Conservation (phyloP, 64 coral and sea anemone genomes). For the Montipora capricornis region DNA sequence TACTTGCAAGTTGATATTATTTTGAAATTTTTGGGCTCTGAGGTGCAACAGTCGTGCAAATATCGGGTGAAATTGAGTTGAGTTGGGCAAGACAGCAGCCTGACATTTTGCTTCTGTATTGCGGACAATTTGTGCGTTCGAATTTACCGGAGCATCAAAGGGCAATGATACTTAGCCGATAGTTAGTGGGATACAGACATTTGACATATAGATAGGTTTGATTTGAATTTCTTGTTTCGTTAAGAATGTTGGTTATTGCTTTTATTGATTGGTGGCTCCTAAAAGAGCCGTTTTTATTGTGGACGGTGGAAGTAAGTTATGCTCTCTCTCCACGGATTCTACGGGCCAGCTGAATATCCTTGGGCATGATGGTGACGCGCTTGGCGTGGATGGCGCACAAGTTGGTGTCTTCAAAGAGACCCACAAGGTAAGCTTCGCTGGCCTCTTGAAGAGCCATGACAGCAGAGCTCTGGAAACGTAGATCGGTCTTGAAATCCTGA, state of each 20-base stretch:
- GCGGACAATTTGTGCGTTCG: too few species aligned
- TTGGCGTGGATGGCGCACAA: constrained; percentile 99
- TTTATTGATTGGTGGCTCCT: constrained; percentile 36
- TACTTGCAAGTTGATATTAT: too few species aligned
- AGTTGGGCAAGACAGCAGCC: too few species aligned
- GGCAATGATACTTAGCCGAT: neutral
- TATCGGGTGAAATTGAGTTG: too few species aligned
- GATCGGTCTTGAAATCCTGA: constrained; percentile 94
- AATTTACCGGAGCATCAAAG: too few species aligned
- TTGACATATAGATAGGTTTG: too few species aligned
- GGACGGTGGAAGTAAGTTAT: neutral
- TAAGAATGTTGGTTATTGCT: neutral
- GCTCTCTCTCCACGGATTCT: constrained; percentile 83
- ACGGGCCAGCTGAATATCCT: constrained; percentile 89
- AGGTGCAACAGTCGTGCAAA: too few species aligned
- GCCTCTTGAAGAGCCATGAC: constrained; percentile 94
- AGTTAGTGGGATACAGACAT: too few species aligned
- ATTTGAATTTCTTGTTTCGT: too few species aligned
- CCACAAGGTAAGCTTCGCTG: constrained; percentile 91
- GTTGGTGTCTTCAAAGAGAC: constrained; percentile 98
- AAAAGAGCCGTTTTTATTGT: constrained; percentile 19
- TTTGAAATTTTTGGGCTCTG: too few species aligned
- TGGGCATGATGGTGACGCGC: constrained; percentile 97
- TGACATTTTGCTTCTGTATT: too few species aligned
- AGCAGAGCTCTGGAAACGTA: constrained; percentile 91